These are phyloP conservation scores for Perognathus longimembris DNA, from an alignment of 2,113 vertebrate species.

Conservation along the genomic window DNA sequence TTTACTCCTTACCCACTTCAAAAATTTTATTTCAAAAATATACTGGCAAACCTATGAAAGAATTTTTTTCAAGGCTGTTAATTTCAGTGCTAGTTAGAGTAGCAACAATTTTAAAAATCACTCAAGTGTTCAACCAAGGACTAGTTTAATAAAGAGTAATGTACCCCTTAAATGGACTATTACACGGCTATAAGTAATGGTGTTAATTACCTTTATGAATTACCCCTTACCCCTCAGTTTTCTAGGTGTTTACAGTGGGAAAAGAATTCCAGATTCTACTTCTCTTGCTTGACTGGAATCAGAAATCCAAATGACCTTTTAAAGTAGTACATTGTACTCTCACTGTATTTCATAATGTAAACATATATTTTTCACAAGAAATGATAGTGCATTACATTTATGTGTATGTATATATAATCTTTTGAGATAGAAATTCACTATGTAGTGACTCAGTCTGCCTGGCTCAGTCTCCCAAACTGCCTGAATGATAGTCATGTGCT, in stretches of 20 bases:
- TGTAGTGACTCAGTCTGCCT: too few species aligned
- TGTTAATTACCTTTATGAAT: not conserved
- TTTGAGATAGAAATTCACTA: too few species aligned
- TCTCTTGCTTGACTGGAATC: not conserved
- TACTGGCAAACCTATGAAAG: not conserved
- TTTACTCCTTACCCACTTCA: not conserved
- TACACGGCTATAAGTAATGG: not conserved
- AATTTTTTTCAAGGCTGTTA: not conserved
- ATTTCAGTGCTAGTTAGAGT: not conserved
- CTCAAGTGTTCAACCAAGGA: not conserved
- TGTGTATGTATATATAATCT: too few species aligned
- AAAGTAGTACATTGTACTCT: not conserved
- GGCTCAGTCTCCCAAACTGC: too few species aligned
- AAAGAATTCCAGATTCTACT: not conserved
- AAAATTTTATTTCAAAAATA: not conserved
- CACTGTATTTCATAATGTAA: not conserved
- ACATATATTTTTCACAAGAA: not conserved
- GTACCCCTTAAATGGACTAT: not conserved
- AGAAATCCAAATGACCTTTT: constrained; percentile 11
- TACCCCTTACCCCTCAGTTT: not conserved
- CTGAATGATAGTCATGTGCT: too few species aligned
- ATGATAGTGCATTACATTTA: too few species aligned
- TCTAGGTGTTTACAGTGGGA: constrained; percentile 19
- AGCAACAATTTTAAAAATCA: not conserved
- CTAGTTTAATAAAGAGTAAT: not conserved